Evolutionary conservation across 2,888 invertebrate species (phyloP).

Genomic region (Quadriops clusia): DNA sequence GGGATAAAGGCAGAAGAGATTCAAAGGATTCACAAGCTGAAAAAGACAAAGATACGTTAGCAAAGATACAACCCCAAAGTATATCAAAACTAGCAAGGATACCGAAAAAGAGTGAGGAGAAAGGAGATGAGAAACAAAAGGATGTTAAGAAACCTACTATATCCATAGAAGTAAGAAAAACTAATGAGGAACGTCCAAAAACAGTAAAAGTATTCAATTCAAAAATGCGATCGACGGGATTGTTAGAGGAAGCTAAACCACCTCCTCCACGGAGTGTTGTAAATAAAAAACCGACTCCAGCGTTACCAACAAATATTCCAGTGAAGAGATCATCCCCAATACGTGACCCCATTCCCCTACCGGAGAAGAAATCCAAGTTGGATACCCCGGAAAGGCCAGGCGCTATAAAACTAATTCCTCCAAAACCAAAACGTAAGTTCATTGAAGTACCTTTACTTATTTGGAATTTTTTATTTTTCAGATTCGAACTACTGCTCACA

Average conservation of each 20-base stretch:
- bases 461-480: no score
- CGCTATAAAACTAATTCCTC: conserved; percentile 73
- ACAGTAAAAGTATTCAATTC: conserved; percentile 87
- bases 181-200: conserved; percentile 62
- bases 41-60: conserved; percentile 55
- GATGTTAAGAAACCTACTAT: conserved; percentile 60
- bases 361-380: conserved; percentile 66
- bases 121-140: conserved; percentile 30
- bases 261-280: conserved; percentile 62
- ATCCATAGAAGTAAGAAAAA: conserved; percentile 69
- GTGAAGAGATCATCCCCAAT: conserved; percentile 35
- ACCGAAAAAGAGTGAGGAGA: conserved; percentile 52
- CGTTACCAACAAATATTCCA: conserved; percentile 35
- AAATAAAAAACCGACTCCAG: conserved; percentile 44
- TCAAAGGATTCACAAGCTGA: conserved; percentile 46
- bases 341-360: conserved; percentile 36
- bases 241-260: conserved; percentile 80
- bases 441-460: not conserved
- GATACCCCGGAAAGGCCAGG: conserved; percentile 56
- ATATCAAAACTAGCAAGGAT: conserved; percentile 67
- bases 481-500: no score
- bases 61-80: conserved; percentile 53
- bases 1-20: conserved; percentile 33
- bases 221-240: conserved; percentile 82
- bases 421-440: conserved; percentile 86